These are phyloP conservation scores for Euplagia quadripunctaria DNA, from an alignment of 2,888 invertebrate genomes.

Conservation along the genomic window DNA sequence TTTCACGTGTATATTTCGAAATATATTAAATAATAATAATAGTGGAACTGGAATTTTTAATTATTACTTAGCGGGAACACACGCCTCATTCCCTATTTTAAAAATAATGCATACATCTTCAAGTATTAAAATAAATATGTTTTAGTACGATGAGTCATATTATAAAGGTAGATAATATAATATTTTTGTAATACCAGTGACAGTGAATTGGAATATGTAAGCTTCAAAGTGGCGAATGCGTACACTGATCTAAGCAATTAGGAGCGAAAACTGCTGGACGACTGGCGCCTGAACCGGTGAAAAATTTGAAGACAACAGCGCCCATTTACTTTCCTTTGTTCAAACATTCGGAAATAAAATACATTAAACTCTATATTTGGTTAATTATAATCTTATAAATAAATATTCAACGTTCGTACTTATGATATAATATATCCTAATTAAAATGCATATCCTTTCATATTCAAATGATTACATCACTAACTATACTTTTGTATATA, in stretches of 20 bases:
- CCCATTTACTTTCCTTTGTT: background rate
- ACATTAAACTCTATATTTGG: background rate
- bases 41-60: background rate
- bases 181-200: no score
- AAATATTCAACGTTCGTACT: background rate
- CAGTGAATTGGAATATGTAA: background rate
- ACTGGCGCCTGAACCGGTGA: background rate
- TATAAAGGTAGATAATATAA: background rate
- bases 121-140: background rate
- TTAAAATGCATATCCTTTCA: background rate
- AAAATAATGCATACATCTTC: background rate
- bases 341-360: background rate
- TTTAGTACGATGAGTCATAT: background rate
- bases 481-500: background rate
- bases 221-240: background rate
- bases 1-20: no score
- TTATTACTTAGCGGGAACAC: background rate
- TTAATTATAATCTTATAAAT: background rate
- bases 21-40: no score
- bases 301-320: background rate
- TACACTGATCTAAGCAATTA: background rate
- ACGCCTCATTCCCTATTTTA: background rate
- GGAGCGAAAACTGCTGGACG: background rate
- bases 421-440: background rate
- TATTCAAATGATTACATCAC: background rate